Evolutionary conservation across 2,888 invertebrate genomes (phyloP), one percentile per base, ranked within the genome.

Genomic region (Hoplodrina ambigua): DNA sequence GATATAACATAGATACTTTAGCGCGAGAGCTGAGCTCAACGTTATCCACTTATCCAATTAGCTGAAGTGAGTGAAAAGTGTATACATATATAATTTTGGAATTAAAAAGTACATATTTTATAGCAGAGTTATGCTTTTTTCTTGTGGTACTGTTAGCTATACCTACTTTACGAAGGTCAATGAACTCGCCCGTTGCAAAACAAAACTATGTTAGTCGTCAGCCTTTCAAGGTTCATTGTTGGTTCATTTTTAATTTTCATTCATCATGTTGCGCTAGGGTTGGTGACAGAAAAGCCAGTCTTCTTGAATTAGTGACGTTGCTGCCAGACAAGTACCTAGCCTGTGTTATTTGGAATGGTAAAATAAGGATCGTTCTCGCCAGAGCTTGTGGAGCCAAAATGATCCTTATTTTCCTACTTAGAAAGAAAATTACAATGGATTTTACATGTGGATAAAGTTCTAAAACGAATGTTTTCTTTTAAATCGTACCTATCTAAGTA

Each of bases 1-100:
- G 56, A 58, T 37, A 30, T 62, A 67, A 72, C 72, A 50, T 78
- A 63, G 52, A 50, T 63, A 80, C 57, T 69, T 63, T 70, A 79
- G 64, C 37, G 37, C 69, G 52, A 59, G 72, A 77, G 68, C 63
- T 57, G 61, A 55, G 67, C 66, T 72, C 57, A 59, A 62, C 30
- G 61, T 75, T 71, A 75, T 81, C 56, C 61, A 71, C 59, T 73
- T 70, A 69, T 44, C 53, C 19, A 81, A 73, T 78, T 79, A 79
- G 61, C 53, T 58, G 55, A 55, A 72, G 19, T 52, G 44, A 74
- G 67, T 70, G 72, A 67, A 69, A 80, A 75, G 56, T 56, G 56
- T 58, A 58, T 57, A 69, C 50, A 54, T 58, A 53, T 53, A 54
- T 54, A 4, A 30, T 57, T 64, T 72, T 41, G 19, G 1, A 58